Conservation (phyloP, 2,797 vertebrate genomes). For the Threskiornis aethiopicus region DNA sequence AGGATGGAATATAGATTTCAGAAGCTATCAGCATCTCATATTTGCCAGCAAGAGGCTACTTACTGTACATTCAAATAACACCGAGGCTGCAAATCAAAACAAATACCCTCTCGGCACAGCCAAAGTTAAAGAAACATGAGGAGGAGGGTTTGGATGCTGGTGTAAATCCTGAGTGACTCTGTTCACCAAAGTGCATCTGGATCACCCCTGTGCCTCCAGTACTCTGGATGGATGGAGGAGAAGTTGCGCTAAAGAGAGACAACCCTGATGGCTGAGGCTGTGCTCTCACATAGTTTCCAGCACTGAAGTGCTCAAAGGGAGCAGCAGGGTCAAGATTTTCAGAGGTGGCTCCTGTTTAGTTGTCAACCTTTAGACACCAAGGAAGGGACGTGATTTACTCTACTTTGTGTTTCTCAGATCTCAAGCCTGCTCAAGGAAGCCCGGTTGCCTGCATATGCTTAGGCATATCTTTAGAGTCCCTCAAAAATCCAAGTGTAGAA, state of each 20-base stretch:
- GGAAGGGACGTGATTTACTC: background rate
- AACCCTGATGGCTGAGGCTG: rapidly evolving
- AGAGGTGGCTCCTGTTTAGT: background rate
- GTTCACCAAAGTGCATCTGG: background rate
- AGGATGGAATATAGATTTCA: constrained; percentile 22
- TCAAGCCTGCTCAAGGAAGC: background rate
- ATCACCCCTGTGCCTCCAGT: background rate
- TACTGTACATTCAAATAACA: background rate
- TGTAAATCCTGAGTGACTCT: background rate
- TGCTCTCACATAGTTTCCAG: background rate
- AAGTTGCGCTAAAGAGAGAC: background rate
- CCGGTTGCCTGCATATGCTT: background rate
- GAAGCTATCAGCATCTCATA: background rate
- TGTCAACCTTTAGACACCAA: background rate
- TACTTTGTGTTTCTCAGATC: background rate
- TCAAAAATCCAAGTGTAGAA: background rate
- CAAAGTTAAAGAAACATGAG: background rate
- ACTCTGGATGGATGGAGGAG: background rate
- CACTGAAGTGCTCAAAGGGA: background rate
- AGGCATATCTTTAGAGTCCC: background rate
- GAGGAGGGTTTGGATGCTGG: background rate
- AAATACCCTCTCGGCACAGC: background rate
- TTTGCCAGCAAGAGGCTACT: constrained; percentile 1
- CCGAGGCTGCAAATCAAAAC: background rate
- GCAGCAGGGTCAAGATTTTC: background rate